Conservation (phyloP, 2,797 vertebrate genomes). For the Petrocephalus schoutedeni region DNA sequence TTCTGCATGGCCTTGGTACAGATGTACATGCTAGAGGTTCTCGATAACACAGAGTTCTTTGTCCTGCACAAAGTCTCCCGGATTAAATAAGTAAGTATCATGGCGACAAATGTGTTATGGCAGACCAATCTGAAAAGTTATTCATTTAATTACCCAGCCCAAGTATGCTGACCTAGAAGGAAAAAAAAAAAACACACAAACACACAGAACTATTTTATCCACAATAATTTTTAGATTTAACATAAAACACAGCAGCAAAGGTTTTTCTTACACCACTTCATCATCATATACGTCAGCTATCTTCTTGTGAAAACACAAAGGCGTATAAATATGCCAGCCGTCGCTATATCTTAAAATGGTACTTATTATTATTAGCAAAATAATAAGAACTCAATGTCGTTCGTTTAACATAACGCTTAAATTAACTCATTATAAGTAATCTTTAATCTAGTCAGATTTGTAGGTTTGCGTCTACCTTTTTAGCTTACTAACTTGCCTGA, state of each 20-base stretch:
- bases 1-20: conserved; percentile 6
- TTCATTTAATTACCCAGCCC: conserved; percentile 27
- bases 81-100: conserved; percentile 43
- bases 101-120: conserved; percentile 26
- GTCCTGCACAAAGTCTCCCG: conserved; percentile 22
- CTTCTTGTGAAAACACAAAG: background rate
- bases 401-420: background rate
- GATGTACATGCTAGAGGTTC: background rate
- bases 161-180: conserved; percentile 3
- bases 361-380: background rate
- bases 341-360: background rate
- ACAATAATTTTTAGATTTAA: background rate
- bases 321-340: background rate
- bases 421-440: background rate
- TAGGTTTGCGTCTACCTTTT: background rate
- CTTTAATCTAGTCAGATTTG: background rate
- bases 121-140: background rate
- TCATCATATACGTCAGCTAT: background rate
- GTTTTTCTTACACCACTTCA: background rate
- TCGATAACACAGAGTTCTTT: background rate
- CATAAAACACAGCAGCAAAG: background rate
- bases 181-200: background rate
- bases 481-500: background rate
- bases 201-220: background rate
- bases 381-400: background rate